These are phyloP conservation scores for Caenorhabditis panamensis DNA, from an alignment of 2,888 invertebrate genomes.

Conservation along the genomic window DNA sequence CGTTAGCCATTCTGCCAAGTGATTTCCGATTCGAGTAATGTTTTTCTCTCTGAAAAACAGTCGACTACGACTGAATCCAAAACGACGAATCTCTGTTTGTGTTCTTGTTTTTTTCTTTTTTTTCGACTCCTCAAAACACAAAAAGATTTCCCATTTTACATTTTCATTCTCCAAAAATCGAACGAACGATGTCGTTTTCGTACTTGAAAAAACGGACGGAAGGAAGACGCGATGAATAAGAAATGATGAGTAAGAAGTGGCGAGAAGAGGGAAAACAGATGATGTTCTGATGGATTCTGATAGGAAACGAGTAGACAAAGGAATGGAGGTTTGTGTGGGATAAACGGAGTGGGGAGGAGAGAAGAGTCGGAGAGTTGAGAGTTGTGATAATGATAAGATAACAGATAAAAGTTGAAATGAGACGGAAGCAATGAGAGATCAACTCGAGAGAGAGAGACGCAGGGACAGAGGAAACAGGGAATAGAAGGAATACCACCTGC, in stretches of 20 bases:
- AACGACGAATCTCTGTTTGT: background rate
- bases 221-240: background rate
- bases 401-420: slow-evolving; percentile 47
- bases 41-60: background rate
- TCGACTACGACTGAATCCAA: background rate
- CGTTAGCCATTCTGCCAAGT: too few species aligned
- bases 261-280: background rate
- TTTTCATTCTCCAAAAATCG: background rate
- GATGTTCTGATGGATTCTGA: background rate
- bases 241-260: background rate
- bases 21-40: background rate
- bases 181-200: slow-evolving; percentile 1
- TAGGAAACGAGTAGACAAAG: background rate
- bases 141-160: slow-evolving; percentile 5
- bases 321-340: background rate
- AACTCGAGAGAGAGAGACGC: slow-evolving; percentile 21
- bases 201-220: slow-evolving; percentile 7
- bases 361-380: background rate
- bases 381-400: slow-evolving; percentile 30
- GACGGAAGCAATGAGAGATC: slow-evolving; percentile 11
- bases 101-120: background rate
- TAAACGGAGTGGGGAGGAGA: slow-evolving; percentile 1
- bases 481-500: slow-evolving; percentile 1
- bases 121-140: background rate
- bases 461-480: slow-evolving; percentile 2